Evolutionary conservation across 2,888 invertebrate species (phyloP).

Genomic region (Chrysomela aeneicollis): DNA sequence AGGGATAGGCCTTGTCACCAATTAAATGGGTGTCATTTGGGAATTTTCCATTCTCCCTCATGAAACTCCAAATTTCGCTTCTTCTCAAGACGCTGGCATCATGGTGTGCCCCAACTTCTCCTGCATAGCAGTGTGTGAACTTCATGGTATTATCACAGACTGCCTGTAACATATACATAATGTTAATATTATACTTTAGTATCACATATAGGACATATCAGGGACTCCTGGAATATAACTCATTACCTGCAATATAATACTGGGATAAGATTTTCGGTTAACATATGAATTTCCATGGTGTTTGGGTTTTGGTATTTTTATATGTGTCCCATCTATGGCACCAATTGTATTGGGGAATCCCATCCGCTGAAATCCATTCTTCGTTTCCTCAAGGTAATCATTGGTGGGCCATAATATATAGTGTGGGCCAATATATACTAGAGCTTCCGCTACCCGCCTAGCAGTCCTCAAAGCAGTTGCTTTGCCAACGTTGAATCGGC

Average conservation of each 20-base stretch:
- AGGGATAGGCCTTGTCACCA: too few species aligned
- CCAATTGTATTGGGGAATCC: conserved; percentile 16
- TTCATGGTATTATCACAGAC: not conserved
- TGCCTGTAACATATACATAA: not conserved
- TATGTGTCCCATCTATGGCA: too few species aligned
- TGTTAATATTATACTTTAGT: too few species aligned
- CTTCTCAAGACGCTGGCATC: too few species aligned
- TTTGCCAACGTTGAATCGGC: conserved; percentile 15
- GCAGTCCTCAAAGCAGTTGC: conserved; percentile 10
- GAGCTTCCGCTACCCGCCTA: conserved; percentile 1
- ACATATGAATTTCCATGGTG: conserved; percentile 24
- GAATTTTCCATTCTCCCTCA: too few species aligned
- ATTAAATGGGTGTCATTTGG: too few species aligned
- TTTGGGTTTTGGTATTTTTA: conserved; percentile 24
- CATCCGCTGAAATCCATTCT: conserved; percentile 12
- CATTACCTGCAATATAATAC: conserved; percentile 25
- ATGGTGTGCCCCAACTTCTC: too few species aligned
- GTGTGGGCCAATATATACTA: not conserved
- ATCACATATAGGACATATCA: too few species aligned
- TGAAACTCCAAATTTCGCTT: not conserved
- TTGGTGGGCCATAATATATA: conserved; percentile 2
- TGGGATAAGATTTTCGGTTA: conserved; percentile 20
- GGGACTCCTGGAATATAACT: conserved; percentile 1
- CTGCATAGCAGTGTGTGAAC: too few species aligned
- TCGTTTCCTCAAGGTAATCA: not conserved